These are phyloP conservation scores for Distichodus sexfasciatus DNA, from an alignment of 2,797 vertebrate genomes.

Conservation along the genomic window DNA sequence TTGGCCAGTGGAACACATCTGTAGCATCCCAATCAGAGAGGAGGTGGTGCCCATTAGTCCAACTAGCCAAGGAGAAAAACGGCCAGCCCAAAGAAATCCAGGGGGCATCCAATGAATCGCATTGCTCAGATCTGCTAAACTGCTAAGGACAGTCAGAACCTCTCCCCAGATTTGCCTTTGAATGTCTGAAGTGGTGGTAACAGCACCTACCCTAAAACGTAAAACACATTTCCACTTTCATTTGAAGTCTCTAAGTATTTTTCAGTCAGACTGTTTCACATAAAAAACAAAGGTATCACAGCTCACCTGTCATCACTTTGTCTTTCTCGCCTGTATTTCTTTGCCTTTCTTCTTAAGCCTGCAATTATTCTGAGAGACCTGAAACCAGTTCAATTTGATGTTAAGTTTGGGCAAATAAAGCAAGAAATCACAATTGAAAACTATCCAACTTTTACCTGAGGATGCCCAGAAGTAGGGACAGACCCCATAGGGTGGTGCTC, in stretches of 20 bases:
- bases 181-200: slow-evolving; percentile 47
- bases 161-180: slow-evolving; percentile 71
- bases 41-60: slow-evolving; percentile 90
- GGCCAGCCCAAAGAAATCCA: slow-evolving; percentile 87
- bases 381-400: slow-evolving; percentile 10
- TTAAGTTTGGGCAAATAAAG: neutral
- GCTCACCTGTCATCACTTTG: slow-evolving; percentile 56
- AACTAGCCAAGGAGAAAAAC: slow-evolving; percentile 86
- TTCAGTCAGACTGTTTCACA: neutral
- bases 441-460: slow-evolving; percentile 71
- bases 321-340: slow-evolving; percentile 35
- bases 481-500: slow-evolving; percentile 83
- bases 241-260: neutral
- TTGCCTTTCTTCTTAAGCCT: slow-evolving; percentile 72
- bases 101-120: slow-evolving; percentile 93
- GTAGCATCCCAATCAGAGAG: slow-evolving; percentile 83
- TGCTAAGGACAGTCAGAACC: slow-evolving; percentile 73
- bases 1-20: slow-evolving; percentile 60
- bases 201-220: slow-evolving; percentile 46
- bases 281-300: neutral
- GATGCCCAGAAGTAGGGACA: slow-evolving; percentile 82
- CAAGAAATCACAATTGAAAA: neutral
- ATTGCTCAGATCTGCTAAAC: slow-evolving; percentile 82
- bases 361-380: slow-evolving; percentile 82
- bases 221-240: neutral